A percentile compares a stretch with the other conserved stretches of the same genome.
phyloP scores from a whole-genome alignment of 2,797 vertebrate species.

The Acanthiza pusilla region DNA sequence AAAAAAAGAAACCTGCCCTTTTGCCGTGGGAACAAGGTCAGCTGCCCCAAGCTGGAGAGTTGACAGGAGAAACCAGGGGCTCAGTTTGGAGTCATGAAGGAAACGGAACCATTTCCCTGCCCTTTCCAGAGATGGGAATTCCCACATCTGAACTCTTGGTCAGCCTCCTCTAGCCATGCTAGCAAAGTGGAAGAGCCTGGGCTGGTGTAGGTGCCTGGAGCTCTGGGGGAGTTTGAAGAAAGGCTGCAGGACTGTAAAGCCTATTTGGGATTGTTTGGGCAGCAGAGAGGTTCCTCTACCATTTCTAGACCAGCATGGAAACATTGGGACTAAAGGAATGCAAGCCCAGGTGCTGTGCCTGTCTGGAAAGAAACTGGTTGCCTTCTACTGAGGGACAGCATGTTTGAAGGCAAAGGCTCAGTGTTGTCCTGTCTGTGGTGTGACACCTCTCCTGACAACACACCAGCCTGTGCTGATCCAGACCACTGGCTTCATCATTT shows the following conservation, averaged over 20 bases:
- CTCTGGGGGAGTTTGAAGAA: background rate
- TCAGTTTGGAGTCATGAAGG: background rate
- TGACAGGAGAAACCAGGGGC: background rate
- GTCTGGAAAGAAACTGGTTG: background rate
- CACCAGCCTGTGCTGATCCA: background rate
- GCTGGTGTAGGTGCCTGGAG: background rate
- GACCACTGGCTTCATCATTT: background rate
- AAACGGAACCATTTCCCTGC: background rate
- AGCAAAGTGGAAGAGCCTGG: background rate
- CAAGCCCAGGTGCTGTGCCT: fast-evolving
- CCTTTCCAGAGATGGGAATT: background rate
- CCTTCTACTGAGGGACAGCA: background rate
- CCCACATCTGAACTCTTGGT: background rate
- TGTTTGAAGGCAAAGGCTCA: background rate
- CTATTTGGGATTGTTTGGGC: background rate
- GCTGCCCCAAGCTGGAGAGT: background rate
- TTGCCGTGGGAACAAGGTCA: background rate
- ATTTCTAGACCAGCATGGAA: background rate
- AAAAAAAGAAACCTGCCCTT: background rate
- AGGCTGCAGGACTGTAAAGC: background rate
- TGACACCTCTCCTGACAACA: background rate
- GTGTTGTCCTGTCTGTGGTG: background rate
- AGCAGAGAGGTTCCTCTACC: background rate
- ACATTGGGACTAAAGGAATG: background rate
- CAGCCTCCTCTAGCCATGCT: background rate